A percentile compares a stretch with the other conserved stretches of the same genome.
phyloP scores from a whole-genome alignment of 2,113 vertebrate genomes.

The Mastomys coucha region DNA sequence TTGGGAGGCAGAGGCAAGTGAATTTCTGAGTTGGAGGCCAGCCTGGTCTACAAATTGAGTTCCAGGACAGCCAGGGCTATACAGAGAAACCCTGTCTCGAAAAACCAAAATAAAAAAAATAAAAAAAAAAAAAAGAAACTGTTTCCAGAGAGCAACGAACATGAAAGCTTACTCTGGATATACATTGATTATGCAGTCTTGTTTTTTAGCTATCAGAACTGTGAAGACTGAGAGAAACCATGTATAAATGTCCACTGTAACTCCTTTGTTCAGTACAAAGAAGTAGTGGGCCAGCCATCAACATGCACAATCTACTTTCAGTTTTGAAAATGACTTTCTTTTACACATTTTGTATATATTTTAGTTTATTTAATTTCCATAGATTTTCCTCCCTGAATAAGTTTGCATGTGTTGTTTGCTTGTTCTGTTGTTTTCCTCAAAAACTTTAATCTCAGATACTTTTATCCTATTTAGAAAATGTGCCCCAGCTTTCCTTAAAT shows the following conservation, averaged over 20 bases:
- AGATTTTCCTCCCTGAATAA: not conserved
- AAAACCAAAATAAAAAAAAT: no score
- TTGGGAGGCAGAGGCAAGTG: no score
- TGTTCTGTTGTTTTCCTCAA: not conserved
- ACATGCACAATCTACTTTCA: not conserved
- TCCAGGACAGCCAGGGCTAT: no score
- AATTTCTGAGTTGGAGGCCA: no score
- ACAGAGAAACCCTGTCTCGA: no score
- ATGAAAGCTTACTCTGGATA: not conserved
- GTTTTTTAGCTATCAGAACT: not conserved
- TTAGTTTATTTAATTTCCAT: not conserved
- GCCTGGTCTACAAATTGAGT: no score
- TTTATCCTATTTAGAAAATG: not conserved
- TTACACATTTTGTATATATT: not conserved
- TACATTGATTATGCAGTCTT: not conserved
- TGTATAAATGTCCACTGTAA: not conserved
- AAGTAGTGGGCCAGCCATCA: not conserved
- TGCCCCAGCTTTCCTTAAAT: not conserved
- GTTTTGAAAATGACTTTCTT: conserved; percentile 31
- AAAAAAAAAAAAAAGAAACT: no score
- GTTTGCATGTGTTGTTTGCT: not conserved
- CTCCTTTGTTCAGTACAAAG: not conserved
- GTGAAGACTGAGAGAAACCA: not conserved
- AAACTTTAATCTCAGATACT: not conserved
- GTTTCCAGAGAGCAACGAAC: not conserved